A percentile compares a stretch with the other conserved stretches of the same genome.
Conservation (phyloP, 2,113 vertebrate species). For the Periophthalmus modestus region DNA sequence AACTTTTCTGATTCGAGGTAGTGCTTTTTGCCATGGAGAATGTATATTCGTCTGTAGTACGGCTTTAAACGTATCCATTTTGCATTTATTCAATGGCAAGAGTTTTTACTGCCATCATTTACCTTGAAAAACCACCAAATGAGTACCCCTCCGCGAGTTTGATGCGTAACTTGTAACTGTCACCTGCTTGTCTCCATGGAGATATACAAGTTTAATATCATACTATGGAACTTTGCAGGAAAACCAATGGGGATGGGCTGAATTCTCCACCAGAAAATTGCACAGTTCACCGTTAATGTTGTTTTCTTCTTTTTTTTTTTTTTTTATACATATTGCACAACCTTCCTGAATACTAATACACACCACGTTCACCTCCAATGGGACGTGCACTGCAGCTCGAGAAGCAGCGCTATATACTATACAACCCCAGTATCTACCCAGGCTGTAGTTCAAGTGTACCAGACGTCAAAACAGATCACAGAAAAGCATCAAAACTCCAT, state of each 20-base stretch:
- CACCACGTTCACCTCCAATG: too few species aligned
- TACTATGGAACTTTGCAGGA: background rate
- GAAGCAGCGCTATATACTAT: background rate
- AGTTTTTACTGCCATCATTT: too few species aligned
- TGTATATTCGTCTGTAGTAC: too few species aligned
- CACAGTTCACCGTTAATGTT: background rate
- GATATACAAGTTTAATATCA: background rate
- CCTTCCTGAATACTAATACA: background rate
- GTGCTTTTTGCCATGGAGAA: too few species aligned
- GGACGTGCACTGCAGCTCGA: background rate
- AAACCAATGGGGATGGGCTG: background rate
- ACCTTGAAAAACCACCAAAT: too few species aligned
- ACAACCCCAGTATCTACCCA: conserved; percentile 21
- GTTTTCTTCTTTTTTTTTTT: background rate
- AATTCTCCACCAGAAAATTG: background rate
- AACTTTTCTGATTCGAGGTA: too few species aligned
- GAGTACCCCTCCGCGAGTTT: too few species aligned
- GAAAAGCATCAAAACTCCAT: conserved; percentile 42
- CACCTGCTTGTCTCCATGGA: too few species aligned
- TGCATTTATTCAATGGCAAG: too few species aligned
- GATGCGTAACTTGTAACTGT: too few species aligned
- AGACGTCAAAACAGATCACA: conserved; percentile 46
- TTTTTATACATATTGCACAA: background rate
- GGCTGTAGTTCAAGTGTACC: conserved; percentile 32
- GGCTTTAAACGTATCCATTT: too few species aligned